Base-by-base conservation (phyloP, 2,797 vertebrate species). In the Macropus fuliginosus region DNA sequence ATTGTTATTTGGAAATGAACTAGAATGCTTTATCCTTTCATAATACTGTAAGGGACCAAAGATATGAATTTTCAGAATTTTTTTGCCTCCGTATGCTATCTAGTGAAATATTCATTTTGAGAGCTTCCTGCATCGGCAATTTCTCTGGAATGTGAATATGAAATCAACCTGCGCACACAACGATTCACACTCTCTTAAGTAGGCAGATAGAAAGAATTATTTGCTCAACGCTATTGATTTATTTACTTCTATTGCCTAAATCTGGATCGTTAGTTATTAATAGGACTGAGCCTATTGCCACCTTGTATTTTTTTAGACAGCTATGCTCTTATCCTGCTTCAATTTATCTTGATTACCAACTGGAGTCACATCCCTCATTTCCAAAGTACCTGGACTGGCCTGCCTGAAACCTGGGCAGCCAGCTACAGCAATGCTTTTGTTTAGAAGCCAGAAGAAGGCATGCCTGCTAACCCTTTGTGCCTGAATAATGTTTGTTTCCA, bases 401-500 rank as follows among this genome's bases (percentile, higher is more conserved):
- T 89, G 8, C 55, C 94, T 94, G 95, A 96, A 92, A 29, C 29
- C 56, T 97, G 96, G 95, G 12, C 0, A 34, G 1, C 95, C 31
- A 34, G 90, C 52, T 18, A 31, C 31, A 90, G 96, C 98, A 98
- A 97, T 95, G 96, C 66, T 98, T 97, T 97, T 92, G 52, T 98
- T 94, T 96, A 46, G 87, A 95, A 98, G 97, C 96, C 29, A 97
- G 94, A 97, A 97, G 91, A 94, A 95, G 0, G 50, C 95, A 87
- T 92, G 57, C 95, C 97, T 97, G 94, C 50, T 11, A 94, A 66
- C 9, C 95, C 89, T 95, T 98, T 97, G 94, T 89, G 95, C 95
- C 91, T 91, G 55, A 59, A 94, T 97, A 97, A 97, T 46, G 81
- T 97, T 98, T 98, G 21, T 97, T 98, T 96, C 95, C 92, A 46